These are phyloP conservation scores for Gobio occitaniae DNA, from an alignment of 2,797 vertebrate genomes.

Conservation along the genomic window DNA sequence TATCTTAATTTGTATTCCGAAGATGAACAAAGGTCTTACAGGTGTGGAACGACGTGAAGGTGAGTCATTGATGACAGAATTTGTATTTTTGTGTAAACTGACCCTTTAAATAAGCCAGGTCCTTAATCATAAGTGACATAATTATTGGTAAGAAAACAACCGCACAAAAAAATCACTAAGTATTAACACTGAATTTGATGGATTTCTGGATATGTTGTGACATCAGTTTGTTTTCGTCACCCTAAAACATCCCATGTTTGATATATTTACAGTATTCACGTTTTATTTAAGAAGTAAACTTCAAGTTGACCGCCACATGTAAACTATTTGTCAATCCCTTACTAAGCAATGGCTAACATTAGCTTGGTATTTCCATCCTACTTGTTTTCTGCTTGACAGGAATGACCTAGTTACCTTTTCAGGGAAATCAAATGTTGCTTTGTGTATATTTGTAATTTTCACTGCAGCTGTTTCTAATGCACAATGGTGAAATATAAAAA, in stretches of 20 bases:
- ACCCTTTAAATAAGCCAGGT: neutral
- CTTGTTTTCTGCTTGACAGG: neutral
- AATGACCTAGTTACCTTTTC: neutral
- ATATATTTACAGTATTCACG: neutral
- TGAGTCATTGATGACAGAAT: too few relatives aligned
- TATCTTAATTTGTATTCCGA: too few relatives aligned
- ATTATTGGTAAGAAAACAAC: neutral
- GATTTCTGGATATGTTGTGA: neutral
- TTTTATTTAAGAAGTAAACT: neutral
- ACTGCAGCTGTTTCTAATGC: constrained; percentile 85
- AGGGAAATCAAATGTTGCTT: neutral
- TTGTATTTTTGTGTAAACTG: too few relatives aligned
- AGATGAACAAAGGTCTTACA: too few relatives aligned
- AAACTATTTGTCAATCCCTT: neutral
- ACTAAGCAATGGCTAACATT: neutral
- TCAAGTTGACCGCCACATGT: neutral
- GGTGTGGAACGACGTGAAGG: too few relatives aligned
- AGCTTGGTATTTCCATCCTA: neutral
- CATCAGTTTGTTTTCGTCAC: neutral
- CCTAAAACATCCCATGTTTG: neutral
- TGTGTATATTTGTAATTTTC: constrained; percentile 61
- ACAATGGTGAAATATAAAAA: constrained; percentile 70
- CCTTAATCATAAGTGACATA: neutral
- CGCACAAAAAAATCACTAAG: neutral
- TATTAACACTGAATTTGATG: neutral